phyloP scores from a whole-genome alignment of 2,888 invertebrate species.

The Eristalis arbustorum region DNA sequence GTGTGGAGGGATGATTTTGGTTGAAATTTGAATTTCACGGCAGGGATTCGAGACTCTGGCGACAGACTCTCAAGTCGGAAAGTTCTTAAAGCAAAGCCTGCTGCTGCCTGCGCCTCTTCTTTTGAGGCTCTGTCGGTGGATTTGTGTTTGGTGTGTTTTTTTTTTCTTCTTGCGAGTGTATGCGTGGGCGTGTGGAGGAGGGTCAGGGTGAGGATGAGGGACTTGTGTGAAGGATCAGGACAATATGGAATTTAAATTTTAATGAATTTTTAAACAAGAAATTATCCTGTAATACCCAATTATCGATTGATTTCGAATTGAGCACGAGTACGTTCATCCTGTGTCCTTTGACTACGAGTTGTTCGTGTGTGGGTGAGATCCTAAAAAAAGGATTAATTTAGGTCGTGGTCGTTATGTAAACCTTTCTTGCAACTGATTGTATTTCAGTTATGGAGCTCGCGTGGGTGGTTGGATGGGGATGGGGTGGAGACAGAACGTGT shows the following conservation, averaged over 20 bases:
- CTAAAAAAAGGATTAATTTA: neutral
- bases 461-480: neutral
- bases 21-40: neutral
- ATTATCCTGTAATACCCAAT: neutral
- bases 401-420: neutral
- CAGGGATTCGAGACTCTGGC: neutral
- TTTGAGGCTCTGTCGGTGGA: neutral
- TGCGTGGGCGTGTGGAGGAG: too few species aligned
- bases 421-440: neutral
- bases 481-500: neutral
- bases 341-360: neutral
- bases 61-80: neutral
- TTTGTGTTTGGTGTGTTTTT: too few species aligned
- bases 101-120: neutral
- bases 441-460: neutral
- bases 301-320: constrained; percentile 28
- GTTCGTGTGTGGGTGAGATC: neutral
- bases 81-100: neutral
- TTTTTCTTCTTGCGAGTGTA: neutral
- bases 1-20: neutral
- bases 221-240: neutral
- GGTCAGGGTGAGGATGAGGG: neutral
- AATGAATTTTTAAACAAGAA: constrained; percentile 23
- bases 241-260: constrained; percentile 23
- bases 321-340: neutral